Conservation (phyloP, 2,888 invertebrate genomes). For the Subacronicta megacephala region DNA sequence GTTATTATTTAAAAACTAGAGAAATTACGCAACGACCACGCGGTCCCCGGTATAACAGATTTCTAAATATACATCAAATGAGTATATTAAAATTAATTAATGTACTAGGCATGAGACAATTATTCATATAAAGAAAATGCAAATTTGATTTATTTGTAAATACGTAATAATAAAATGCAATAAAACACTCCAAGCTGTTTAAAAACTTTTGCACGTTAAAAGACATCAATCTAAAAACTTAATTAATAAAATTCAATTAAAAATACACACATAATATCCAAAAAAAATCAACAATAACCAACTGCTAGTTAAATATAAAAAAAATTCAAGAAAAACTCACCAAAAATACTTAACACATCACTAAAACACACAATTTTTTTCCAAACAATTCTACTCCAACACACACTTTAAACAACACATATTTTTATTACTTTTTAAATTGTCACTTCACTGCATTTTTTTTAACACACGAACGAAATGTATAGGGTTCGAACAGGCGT, state of each 20-base stretch:
- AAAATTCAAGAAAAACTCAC: conserved; percentile 43
- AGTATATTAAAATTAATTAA: too few species aligned
- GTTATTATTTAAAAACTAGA: not conserved
- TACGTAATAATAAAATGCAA: not conserved
- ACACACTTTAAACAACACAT: conserved; percentile 47
- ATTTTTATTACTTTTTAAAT: conserved; percentile 34
- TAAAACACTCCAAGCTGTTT: conserved; percentile 15
- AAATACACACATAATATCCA: not conserved
- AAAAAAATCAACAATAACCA: not conserved
- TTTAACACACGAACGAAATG: conserved; percentile 50
- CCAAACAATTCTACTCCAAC: conserved; percentile 26
- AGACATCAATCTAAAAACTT: conserved; percentile 30
- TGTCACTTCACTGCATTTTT: conserved; percentile 61
- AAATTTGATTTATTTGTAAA: not conserved
- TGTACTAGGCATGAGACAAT: too few species aligned
- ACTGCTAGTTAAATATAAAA: not conserved
- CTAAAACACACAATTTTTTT: conserved; percentile 37
- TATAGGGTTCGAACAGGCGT: conserved; percentile 46
- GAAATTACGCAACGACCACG: conserved; percentile 42
- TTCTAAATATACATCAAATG: not conserved
- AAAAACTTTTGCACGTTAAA: conserved; percentile 24
- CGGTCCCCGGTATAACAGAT: not conserved
- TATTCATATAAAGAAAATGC: not conserved
- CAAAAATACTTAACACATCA: conserved; percentile 57
- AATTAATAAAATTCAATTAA: not conserved